phyloP scores from a whole-genome alignment of 1,140 invertebrate species.

The Andricus grossulariae region DNA sequence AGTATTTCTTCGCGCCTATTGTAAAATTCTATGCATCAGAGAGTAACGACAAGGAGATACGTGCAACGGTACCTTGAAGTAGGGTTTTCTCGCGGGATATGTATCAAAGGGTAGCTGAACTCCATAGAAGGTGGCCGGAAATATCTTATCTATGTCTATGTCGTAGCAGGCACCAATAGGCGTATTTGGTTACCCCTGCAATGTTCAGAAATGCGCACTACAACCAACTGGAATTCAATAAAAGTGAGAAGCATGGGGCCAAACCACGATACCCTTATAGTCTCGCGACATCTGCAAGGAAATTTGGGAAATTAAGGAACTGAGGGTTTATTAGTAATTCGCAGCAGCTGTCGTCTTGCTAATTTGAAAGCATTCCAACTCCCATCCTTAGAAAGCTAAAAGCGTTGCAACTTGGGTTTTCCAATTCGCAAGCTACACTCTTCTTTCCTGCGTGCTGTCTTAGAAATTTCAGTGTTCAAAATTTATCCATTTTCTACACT shows the following conservation, averaged over 20 bases:
- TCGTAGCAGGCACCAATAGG: neutral
- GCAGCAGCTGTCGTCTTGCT: neutral
- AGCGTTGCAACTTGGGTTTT: neutral
- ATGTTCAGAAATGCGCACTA: constrained; percentile 6
- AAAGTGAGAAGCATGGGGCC: neutral
- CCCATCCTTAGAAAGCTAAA: constrained; percentile 25
- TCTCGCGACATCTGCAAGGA: neutral
- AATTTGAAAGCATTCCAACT: constrained; percentile 22
- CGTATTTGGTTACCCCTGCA: constrained; percentile 8
- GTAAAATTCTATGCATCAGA: constrained; percentile 27
- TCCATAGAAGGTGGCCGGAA: constrained; percentile 16
- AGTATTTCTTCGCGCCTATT: constrained; percentile 26
- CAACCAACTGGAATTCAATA: constrained; percentile 1
- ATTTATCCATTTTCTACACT: neutral
- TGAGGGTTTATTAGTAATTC: neutral
- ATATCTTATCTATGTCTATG: neutral
- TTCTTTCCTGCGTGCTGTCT: neutral
- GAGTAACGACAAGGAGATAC: constrained; percentile 22
- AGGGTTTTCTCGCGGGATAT: constrained; percentile 8
- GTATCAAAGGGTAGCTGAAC: constrained; percentile 21
- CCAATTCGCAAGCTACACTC: constrained; percentile 12
- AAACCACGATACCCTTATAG: neutral
- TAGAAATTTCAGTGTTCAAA: neutral
- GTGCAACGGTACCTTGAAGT: constrained; percentile 19
- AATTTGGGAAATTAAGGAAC: constrained; percentile 11